Evolutionary conservation across 2,888 invertebrate species (phyloP).

Genomic region (Brachyptera risi): DNA sequence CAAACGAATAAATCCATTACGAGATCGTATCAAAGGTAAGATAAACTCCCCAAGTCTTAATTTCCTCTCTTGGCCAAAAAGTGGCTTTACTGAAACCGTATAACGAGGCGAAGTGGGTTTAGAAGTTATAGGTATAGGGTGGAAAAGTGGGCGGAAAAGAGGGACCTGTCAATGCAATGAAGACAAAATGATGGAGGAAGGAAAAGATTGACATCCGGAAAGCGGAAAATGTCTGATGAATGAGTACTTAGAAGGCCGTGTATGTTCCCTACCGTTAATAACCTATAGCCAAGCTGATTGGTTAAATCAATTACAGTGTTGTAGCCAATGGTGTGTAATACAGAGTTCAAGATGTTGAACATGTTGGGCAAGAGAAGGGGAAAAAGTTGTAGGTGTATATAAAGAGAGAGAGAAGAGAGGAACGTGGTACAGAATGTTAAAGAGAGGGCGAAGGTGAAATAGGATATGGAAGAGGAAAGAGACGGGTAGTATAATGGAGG

Average conservation of each 20-base stretch:
- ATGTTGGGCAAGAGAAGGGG: not conserved
- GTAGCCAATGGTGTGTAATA: not conserved
- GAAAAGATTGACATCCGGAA: not conserved
- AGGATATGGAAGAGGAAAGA: not conserved
- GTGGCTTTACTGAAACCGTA: not conserved
- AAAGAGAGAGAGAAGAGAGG: not conserved
- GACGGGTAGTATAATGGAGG: conserved; percentile 6
- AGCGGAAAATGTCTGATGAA: no score
- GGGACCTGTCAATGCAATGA: no score
- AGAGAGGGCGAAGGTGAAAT: not conserved
- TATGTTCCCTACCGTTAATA: not conserved
- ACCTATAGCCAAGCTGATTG: not conserved
- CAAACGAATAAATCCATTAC: no score
- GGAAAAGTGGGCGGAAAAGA: no score
- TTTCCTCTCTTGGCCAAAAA: not conserved
- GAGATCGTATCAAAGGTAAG: no score
- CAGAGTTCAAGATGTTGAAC: not conserved
- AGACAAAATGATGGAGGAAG: not conserved
- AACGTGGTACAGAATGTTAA: not conserved
- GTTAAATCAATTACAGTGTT: not conserved
- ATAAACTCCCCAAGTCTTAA: not conserved
- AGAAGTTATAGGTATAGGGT: no score
- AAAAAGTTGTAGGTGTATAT: not conserved
- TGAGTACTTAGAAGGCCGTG: no score
- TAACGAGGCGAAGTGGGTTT: not conserved